A percentile compares a stretch with the other conserved stretches of the same genome.
These are phyloP conservation scores for Liposcelis brunnea DNA, from an alignment of 2,888 invertebrate species.

Conservation along the genomic window DNA sequence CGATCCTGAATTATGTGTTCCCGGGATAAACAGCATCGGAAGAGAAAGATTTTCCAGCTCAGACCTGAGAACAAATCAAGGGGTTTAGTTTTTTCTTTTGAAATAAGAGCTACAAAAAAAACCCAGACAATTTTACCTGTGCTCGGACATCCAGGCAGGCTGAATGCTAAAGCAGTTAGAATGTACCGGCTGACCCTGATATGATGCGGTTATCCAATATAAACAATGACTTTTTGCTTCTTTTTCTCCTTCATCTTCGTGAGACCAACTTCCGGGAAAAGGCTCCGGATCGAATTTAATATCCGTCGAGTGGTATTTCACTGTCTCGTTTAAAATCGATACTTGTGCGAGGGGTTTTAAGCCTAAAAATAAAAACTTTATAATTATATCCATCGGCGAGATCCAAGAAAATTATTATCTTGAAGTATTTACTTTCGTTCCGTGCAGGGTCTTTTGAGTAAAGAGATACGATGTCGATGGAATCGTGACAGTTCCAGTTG, in stretches of 20 bases:
- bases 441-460: not conserved
- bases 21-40: conserved; percentile 32
- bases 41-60: conserved; percentile 34
- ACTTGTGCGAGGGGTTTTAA: not conserved
- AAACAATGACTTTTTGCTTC: too few species aligned
- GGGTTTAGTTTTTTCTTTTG: not conserved
- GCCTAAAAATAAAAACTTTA: too few species aligned
- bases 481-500: too few species aligned
- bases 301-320: not conserved
- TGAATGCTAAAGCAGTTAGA: conserved; percentile 59
- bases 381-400: too few species aligned
- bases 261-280: not conserved
- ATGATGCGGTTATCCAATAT: too few species aligned
- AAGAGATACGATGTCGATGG: not conserved
- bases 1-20: conserved; percentile 41
- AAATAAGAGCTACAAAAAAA: not conserved
- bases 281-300: not conserved
- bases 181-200: conserved; percentile 33
- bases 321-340: not conserved
- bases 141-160: conserved; percentile 71
- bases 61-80: not conserved
- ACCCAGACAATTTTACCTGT: too few species aligned
- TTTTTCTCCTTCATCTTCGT: too few species aligned
- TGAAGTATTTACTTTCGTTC: not conserved
- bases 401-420: too few species aligned